Evolutionary conservation across 1,140 invertebrate genomes (phyloP).

Genomic region (Ooceraea biroi): DNA sequence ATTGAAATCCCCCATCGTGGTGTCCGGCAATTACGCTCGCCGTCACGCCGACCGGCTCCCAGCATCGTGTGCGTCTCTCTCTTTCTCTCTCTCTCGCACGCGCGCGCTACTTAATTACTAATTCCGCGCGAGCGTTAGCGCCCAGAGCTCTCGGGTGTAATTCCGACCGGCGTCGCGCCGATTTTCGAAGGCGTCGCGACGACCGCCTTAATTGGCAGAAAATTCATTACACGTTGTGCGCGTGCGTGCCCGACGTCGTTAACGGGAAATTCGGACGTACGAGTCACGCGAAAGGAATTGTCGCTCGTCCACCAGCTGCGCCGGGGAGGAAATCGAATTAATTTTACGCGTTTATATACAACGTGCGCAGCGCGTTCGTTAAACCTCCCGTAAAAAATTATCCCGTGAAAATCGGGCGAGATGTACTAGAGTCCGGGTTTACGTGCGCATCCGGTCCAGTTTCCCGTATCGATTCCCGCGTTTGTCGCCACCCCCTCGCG

Average conservation of each 20-base stretch:
- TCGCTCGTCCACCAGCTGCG: neutral
- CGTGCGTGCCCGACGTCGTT: neutral
- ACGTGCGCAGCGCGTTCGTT: too few species aligned
- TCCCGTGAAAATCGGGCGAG: too few species aligned
- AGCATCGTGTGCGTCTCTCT: constrained; percentile 62
- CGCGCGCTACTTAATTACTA: constrained; percentile 72
- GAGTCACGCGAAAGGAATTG: neutral
- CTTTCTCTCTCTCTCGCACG: constrained; percentile 8
- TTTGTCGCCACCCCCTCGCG: neutral
- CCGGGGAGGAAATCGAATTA: neutral
- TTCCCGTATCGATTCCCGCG: too few species aligned
- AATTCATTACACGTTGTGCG: constrained; percentile 40
- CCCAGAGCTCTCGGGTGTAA: constrained; percentile 47
- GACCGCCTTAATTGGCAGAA: constrained; percentile 48
- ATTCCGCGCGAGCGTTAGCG: constrained; percentile 71
- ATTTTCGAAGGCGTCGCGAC: constrained; percentile 40
- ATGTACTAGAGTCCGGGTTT: too few species aligned
- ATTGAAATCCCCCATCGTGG: constrained; percentile 71
- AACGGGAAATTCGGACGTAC: neutral
- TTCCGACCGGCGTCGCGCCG: constrained; percentile 25
- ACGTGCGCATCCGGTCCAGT: too few species aligned
- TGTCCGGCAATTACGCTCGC: constrained; percentile 73
- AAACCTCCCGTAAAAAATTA: too few species aligned
- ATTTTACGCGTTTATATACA: neutral
- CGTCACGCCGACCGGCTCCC: constrained; percentile 67